A percentile compares a stretch with the other conserved stretches of the same genome.
These are phyloP conservation scores for Oreochromis grahami DNA, from an alignment of 2,797 vertebrate species.

Conservation along the genomic window DNA sequence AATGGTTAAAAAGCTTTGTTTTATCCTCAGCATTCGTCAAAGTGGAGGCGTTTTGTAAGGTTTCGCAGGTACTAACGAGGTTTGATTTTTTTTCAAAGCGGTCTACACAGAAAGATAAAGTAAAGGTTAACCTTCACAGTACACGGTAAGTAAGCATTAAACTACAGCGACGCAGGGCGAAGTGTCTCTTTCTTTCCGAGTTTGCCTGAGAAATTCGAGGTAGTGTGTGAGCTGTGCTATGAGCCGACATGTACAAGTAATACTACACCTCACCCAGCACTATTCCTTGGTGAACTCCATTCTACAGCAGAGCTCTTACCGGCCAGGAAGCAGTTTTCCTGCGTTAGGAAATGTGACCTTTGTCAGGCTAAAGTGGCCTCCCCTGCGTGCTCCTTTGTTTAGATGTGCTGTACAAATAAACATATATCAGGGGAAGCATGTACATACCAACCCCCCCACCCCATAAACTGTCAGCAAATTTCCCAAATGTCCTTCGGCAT, in stretches of 20 bases:
- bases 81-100: slow-evolving; percentile 25
- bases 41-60: neutral
- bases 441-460: slow-evolving; percentile 31
- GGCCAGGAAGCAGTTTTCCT: slow-evolving; percentile 78
- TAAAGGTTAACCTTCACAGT: neutral
- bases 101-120: neutral
- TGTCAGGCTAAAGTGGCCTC: slow-evolving; percentile 72
- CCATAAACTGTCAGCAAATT: slow-evolving; percentile 9
- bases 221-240: neutral
- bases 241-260: neutral
- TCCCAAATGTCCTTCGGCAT: slow-evolving; percentile 18
- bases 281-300: slow-evolving; percentile 20
- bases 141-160: neutral
- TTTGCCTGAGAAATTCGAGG: neutral
- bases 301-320: slow-evolving; percentile 3
- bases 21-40: slow-evolving; percentile 27
- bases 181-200: neutral
- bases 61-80: slow-evolving; percentile 3
- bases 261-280: neutral
- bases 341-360: slow-evolving; percentile 79
- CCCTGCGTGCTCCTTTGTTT: slow-evolving; percentile 73
- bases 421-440: slow-evolving; percentile 69
- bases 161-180: neutral
- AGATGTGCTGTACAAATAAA: slow-evolving; percentile 78
- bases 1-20: slow-evolving; percentile 36